Conservation (phyloP, 2,888 invertebrate species). For the Phaedon cochleariae region DNA sequence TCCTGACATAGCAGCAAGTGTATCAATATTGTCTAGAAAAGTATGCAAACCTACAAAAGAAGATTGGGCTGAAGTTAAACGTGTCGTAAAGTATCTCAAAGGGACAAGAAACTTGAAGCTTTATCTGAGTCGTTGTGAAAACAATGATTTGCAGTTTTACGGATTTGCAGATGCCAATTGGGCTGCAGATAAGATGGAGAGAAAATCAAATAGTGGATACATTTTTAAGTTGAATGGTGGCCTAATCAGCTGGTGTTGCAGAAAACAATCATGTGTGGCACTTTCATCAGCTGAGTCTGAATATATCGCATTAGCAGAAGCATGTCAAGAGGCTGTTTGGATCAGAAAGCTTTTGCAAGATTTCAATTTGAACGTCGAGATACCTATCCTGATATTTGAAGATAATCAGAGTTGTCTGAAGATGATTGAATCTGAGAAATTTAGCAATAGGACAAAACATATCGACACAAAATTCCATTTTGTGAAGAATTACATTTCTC, state of each 20-base stretch:
- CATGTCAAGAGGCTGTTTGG: neutral
- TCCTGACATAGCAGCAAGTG: neutral
- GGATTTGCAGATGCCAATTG: neutral
- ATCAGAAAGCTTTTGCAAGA: no score
- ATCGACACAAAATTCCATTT: no score
- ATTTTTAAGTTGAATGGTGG: neutral
- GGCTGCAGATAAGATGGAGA: neutral
- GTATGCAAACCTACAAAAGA: neutral
- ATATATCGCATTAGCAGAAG: neutral
- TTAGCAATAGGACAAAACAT: no score
- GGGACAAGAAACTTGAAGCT: neutral
- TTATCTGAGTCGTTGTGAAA: neutral
- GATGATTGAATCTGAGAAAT: no score
- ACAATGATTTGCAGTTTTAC: neutral
- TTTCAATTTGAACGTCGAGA: no score
- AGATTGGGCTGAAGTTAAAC: neutral
- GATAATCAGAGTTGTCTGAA: no score
- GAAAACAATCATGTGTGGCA: neutral
- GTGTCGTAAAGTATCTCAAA: neutral
- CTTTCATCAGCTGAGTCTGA: neutral
- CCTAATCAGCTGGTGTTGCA: neutral
- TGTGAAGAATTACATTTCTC: no score
- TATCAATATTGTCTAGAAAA: neutral
- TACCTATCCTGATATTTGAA: no score
- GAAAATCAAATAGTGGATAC: neutral